A percentile compares a stretch with the other conserved stretches of the same genome.
phyloP scores from a whole-genome alignment of 1,140 invertebrate species.

The Condylostylus longicornis region DNA sequence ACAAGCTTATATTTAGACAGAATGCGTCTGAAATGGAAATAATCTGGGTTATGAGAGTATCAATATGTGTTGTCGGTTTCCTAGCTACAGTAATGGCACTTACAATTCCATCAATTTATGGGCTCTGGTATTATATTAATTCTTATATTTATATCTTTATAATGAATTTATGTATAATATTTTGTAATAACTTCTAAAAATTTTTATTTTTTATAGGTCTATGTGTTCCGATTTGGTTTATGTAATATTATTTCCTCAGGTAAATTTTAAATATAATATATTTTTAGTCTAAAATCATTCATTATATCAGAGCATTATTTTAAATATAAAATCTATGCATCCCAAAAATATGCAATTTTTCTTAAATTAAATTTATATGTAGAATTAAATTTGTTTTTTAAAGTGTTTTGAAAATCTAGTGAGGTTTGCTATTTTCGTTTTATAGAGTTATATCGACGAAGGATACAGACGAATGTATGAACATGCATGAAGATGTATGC shows the following conservation, averaged over 20 bases:
- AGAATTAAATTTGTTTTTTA: no score
- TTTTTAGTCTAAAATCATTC: background rate
- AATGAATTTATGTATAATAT: no score
- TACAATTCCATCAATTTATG: conserved; percentile 92
- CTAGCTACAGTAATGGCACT: conserved; percentile 90
- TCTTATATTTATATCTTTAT: no score
- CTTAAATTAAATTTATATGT: no score
- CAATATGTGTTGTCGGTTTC: conserved; percentile 84
- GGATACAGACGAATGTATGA: no score
- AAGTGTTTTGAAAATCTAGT: no score
- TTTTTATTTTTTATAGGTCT: conserved; percentile 44
- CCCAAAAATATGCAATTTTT: no score
- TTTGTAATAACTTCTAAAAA: background rate
- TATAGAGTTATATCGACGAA: no score
- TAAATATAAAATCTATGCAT: background rate
- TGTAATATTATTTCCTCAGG: conserved; percentile 83
- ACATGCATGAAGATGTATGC: no score
- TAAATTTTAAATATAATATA: conserved; percentile 4
- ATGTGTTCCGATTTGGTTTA: conserved; percentile 97
- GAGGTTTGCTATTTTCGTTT: no score
- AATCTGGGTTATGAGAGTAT: conserved; percentile 91
- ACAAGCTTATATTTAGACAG: conserved; percentile 90
- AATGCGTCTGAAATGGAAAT: conserved; percentile 92
- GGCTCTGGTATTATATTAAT: conserved; percentile 83
- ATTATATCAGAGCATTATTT: no score